phyloP scores from a whole-genome alignment of 2,888 invertebrate genomes.

The Mechanitis mazaeus region DNA sequence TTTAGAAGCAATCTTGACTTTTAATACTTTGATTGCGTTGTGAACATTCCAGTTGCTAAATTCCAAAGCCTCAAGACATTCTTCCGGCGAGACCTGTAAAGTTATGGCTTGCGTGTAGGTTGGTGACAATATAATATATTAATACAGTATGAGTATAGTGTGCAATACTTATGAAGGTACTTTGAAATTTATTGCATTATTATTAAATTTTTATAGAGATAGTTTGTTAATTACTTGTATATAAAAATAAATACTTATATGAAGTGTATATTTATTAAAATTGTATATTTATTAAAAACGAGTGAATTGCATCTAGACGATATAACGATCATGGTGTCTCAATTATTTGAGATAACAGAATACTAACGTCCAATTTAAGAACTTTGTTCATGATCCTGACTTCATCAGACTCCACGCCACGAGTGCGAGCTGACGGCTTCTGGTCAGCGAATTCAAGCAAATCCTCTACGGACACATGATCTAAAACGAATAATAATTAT shows the following conservation, averaged over 20 bases:
- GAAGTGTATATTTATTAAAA: too few relatives aligned
- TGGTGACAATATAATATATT: too few relatives aligned
- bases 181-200: not conserved
- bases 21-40: constrained; percentile 88
- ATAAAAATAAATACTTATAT: too few relatives aligned
- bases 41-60: constrained; percentile 93
- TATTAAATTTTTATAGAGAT: too few relatives aligned
- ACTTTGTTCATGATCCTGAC: constrained; percentile 94
- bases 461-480: constrained; percentile 94
- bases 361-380: constrained; percentile 80
- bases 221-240: too few relatives aligned
- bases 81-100: constrained; percentile 80
- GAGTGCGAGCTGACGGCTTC: constrained; percentile 87
- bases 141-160: not conserved
- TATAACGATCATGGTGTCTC: too few relatives aligned
- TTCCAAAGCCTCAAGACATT: constrained; percentile 88
- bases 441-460: constrained; percentile 90
- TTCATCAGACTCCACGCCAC: constrained; percentile 93
- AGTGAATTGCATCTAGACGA: too few relatives aligned
- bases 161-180: not conserved
- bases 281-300: too few relatives aligned
- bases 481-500: constrained; percentile 44
- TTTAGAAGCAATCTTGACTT: constrained; percentile 63
- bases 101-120: not conserved
- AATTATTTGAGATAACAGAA: not conserved